Conservation (phyloP, 2,888 invertebrate genomes). For the Andrena bucephala region DNA sequence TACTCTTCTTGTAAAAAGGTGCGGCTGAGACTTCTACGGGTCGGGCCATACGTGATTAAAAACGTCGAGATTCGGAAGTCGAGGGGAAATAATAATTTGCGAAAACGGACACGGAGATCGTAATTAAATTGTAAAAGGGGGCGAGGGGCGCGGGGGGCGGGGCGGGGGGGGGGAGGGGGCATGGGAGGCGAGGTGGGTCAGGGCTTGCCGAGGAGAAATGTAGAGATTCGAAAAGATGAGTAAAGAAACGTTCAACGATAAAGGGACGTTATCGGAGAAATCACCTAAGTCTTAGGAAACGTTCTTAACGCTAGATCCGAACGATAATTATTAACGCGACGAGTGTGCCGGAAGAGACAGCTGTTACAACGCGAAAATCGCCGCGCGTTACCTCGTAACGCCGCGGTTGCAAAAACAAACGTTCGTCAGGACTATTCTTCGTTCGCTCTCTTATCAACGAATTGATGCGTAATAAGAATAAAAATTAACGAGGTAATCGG, state of each 20-base stretch:
- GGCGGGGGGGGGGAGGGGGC: not conserved
- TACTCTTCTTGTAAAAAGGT: constrained; percentile 81
- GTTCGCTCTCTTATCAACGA: constrained; percentile 63
- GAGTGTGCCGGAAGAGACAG: constrained; percentile 69
- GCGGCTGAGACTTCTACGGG: constrained; percentile 73
- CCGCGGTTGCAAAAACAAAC: constrained; percentile 14
- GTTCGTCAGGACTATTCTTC: constrained; percentile 42
- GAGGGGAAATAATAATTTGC: constrained; percentile 40
- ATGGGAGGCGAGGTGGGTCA: not conserved
- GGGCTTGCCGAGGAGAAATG: constrained; percentile 26
- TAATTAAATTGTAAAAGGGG: constrained; percentile 49
- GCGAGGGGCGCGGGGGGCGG: not conserved
- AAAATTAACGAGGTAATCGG: constrained; percentile 71
- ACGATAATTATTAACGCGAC: constrained; percentile 60
- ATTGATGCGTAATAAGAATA: constrained; percentile 70
- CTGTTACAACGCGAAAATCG: constrained; percentile 42
- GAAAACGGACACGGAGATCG: constrained; percentile 57
- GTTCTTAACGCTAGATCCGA: constrained; percentile 64
- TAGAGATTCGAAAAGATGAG: constrained; percentile 67
- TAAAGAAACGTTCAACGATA: constrained; percentile 61
- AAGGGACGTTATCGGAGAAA: constrained; percentile 59
- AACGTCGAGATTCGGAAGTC: constrained; percentile 69
- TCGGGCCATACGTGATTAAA: constrained; percentile 66
- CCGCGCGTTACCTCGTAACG: constrained; percentile 35
- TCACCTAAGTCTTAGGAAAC: constrained; percentile 66